These are phyloP conservation scores for Orchesella flavescens DNA, from an alignment of 2,888 invertebrate species.

Conservation along the genomic window DNA sequence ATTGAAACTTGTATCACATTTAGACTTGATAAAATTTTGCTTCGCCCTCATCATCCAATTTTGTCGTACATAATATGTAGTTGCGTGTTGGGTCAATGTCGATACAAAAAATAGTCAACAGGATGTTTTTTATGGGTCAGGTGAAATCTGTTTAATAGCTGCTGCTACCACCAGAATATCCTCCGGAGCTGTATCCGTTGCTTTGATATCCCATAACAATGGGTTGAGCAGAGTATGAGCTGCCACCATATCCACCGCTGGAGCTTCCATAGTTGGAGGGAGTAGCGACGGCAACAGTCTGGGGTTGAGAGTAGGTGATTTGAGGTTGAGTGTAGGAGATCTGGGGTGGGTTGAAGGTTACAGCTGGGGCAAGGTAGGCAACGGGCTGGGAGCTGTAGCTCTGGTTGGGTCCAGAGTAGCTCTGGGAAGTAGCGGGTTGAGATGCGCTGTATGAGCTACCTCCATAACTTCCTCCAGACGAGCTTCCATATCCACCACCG, in stretches of 20 bases:
- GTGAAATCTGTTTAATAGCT: conserved; percentile 8
- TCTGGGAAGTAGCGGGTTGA: conserved; percentile 45
- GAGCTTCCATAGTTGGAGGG: conserved; percentile 14
- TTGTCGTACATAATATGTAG: too few species aligned
- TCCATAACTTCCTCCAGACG: conserved; percentile 19
- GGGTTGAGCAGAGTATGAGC: conserved; percentile 46
- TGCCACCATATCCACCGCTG: conserved; percentile 11
- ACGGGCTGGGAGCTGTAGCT: conserved; percentile 53
- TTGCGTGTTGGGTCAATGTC: too few species aligned
- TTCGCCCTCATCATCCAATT: too few species aligned
- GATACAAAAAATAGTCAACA: too few species aligned
- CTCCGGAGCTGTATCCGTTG: conserved; percentile 24
- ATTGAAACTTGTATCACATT: too few species aligned
- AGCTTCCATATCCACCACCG: background rate
- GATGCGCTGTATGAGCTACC: conserved; percentile 13
- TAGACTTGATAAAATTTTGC: too few species aligned
- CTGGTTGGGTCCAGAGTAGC: conserved; percentile 52
- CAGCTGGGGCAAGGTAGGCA: conserved; percentile 52
- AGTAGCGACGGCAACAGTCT: conserved; percentile 45
- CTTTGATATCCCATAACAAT: conserved; percentile 43
- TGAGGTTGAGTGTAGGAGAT: conserved; percentile 56
- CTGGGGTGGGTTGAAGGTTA: conserved; percentile 57
- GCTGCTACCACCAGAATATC: conserved; percentile 20
- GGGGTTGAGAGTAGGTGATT: conserved; percentile 57
- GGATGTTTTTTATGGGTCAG: too few species aligned